Percentiles rank a stretch among this genome's conserved stretches.
phyloP scores from a whole-genome alignment of 2,888 invertebrate genomes.

The Apamea sordens region DNA sequence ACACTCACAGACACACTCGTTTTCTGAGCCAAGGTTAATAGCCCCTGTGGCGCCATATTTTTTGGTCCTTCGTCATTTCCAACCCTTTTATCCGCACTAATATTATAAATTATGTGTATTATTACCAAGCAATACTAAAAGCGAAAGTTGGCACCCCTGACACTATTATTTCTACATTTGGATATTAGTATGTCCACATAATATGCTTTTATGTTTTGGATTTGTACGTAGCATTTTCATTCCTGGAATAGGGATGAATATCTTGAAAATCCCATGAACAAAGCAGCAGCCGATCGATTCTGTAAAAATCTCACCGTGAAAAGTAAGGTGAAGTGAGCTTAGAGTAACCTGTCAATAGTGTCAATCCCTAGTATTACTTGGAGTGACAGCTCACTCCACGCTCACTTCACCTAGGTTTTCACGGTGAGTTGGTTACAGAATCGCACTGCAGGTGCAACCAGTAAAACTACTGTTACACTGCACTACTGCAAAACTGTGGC shows the following conservation, averaged over 20 bases:
- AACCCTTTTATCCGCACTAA: slow-evolving; percentile 16
- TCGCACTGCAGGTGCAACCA: not conserved
- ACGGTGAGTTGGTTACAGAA: too few species aligned
- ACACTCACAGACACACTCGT: slow-evolving; percentile 23
- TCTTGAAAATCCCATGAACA: not conserved
- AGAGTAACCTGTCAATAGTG: too few species aligned
- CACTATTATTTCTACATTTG: not conserved
- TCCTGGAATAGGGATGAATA: not conserved
- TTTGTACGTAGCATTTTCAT: too few species aligned
- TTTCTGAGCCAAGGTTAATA: slow-evolving; percentile 32
- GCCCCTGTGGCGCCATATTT: slow-evolving; percentile 27
- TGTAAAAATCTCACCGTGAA: too few species aligned
- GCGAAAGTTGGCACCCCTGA: not conserved
- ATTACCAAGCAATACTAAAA: slow-evolving; percentile 4
- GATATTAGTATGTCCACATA: not conserved
- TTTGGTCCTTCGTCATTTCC: slow-evolving; percentile 16
- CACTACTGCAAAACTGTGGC: too few species aligned
- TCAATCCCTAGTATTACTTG: too few species aligned
- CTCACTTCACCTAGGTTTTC: too few species aligned
- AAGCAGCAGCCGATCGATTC: too few species aligned
- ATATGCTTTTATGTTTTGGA: too few species aligned
- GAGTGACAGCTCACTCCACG: too few species aligned
- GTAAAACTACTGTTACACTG: not conserved
- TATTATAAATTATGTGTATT: not conserved
- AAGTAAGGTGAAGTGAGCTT: too few species aligned